Conservation (phyloP, 1,140 invertebrate species). For the Heliconius melpomene region DNA sequence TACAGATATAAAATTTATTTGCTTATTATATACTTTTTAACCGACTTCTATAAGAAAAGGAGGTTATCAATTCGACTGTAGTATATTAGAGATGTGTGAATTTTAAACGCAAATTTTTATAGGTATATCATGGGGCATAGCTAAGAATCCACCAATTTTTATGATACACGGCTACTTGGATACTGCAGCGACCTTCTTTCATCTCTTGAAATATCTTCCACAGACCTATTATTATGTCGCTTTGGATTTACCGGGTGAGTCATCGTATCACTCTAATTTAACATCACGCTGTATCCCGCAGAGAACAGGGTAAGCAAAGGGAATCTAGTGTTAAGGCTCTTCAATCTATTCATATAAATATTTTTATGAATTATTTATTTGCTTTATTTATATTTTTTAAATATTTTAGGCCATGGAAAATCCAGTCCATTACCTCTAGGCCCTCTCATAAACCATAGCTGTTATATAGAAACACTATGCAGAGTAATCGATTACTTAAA, state of each 20-base stretch:
- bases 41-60: too few species aligned
- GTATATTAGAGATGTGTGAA: too few species aligned
- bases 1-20: too few species aligned
- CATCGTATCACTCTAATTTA: not conserved
- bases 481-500: conserved; percentile 81
- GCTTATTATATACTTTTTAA: too few species aligned
- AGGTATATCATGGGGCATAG: conserved; percentile 83
- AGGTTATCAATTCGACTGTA: too few species aligned
- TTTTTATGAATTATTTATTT: too few species aligned
- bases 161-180: conserved; percentile 84
- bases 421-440: conserved; percentile 82
- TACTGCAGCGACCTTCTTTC: conserved; percentile 85
- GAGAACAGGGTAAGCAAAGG: not conserved
- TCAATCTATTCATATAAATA: too few species aligned
- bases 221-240: conserved; percentile 81
- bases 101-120: too few species aligned
- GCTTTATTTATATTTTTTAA: too few species aligned
- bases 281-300: not conserved
- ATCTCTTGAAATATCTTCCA: conserved; percentile 83
- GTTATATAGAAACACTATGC: conserved; percentile 78
- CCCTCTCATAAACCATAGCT: conserved; percentile 42
- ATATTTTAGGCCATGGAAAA: conserved; percentile 73
- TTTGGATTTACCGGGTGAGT: conserved; percentile 85
- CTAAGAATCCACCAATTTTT: conserved; percentile 76
- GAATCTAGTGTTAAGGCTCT: not conserved